Conservation (phyloP, 2,113 vertebrate genomes). For the Gnathonemus echidnorhynchus region DNA sequence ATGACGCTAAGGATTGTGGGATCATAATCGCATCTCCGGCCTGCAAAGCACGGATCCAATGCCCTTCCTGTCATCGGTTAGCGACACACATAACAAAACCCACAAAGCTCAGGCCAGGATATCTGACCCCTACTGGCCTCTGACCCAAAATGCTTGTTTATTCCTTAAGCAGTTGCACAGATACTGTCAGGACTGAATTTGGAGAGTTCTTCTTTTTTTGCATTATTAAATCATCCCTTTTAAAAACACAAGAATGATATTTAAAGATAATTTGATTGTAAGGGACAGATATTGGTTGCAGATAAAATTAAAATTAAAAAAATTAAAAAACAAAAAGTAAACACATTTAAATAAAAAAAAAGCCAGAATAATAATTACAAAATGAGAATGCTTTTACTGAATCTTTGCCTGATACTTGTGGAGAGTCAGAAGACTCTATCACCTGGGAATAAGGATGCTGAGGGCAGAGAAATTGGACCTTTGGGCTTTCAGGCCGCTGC, state of each 20-base stretch:
- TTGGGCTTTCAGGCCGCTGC: not conserved
- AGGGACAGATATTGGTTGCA: not conserved
- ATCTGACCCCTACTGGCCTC: not conserved
- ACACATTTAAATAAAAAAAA: not conserved
- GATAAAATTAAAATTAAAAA: not conserved
- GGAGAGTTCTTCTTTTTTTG: not conserved
- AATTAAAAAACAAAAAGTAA: not conserved
- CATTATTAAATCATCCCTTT: not conserved
- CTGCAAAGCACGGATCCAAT: not conserved
- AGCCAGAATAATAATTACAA: not conserved
- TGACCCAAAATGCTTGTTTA: not conserved
- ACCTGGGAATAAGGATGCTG: not conserved
- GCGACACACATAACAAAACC: not conserved
- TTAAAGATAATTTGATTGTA: not conserved
- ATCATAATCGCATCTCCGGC: not conserved
- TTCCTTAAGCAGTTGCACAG: not conserved
- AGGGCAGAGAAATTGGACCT: not conserved
- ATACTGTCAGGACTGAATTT: not conserved
- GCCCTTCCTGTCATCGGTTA: not conserved
- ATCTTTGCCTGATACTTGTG: not conserved
- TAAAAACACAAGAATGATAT: not conserved
- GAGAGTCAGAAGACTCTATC: not conserved
- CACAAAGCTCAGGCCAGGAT: not conserved
- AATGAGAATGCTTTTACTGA: not conserved
- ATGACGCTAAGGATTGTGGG: not conserved